A percentile compares a stretch with the other conserved stretches of the same genome.
These are phyloP conservation scores for Chloroclystis v-ata DNA, from an alignment of 2,888 invertebrate species.

Conservation along the genomic window DNA sequence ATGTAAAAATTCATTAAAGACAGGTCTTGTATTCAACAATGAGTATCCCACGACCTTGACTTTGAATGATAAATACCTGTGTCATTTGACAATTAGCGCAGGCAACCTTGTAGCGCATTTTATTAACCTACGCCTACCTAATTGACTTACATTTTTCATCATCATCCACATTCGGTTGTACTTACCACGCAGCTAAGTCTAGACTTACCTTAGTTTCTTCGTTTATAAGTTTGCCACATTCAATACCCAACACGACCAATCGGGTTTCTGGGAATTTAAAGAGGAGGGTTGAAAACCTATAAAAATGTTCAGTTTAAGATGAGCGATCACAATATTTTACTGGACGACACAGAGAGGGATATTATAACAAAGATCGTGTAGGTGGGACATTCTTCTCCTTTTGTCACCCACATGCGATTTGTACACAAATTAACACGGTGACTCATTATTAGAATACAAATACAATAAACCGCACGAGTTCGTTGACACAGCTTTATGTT, in stretches of 20 bases:
- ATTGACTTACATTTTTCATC: neutral
- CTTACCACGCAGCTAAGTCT: no score
- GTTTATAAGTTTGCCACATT: no score
- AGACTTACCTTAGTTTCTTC: no score
- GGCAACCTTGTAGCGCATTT: conserved; percentile 3
- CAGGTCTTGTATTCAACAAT: neutral
- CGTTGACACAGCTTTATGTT: conserved; percentile 24
- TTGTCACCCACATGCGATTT: conserved; percentile 14
- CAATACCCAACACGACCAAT: no score
- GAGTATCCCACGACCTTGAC: conserved; percentile 8
- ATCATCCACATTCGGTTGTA: no score
- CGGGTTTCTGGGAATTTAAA: no score
- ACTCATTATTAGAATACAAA: conserved; percentile 11
- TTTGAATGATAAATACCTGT: conserved; percentile 1
- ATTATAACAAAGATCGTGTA: no score
- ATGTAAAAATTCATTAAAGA: no score
- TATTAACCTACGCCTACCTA: neutral
- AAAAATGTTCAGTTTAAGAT: no score
- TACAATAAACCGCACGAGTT: conserved; percentile 22
- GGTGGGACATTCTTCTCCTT: neutral
- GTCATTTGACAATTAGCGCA: conserved; percentile 6
- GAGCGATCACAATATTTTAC: no score
- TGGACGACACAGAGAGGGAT: no score
- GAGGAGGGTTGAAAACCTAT: no score
- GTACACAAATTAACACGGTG: conserved; percentile 9